Percentiles rank a stretch among this genome's conserved stretches.
Conservation (phyloP, 2,888 invertebrate species). For the Lasioglossum morio region DNA sequence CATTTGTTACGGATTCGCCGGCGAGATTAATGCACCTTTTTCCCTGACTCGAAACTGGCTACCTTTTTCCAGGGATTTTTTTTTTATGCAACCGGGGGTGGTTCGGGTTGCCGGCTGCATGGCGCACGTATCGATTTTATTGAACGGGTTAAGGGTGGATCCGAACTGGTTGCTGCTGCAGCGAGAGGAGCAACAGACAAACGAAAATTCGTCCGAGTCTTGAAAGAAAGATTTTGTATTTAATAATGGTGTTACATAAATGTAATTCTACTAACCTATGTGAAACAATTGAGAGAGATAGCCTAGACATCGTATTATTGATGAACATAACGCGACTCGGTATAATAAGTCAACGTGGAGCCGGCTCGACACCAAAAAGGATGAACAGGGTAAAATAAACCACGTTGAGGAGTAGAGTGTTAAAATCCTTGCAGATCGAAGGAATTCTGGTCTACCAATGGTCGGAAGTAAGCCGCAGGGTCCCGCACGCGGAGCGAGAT, state of each 20-base stretch:
- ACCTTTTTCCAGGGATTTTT: conserved; percentile 15
- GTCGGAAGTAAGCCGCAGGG: neutral
- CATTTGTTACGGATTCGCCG: conserved; percentile 61
- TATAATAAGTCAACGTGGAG: neutral
- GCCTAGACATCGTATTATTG: no score
- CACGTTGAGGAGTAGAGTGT: no score
- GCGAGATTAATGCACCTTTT: conserved; percentile 57
- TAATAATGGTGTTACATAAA: no score
- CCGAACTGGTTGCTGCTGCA: neutral
- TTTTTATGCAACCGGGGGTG: neutral
- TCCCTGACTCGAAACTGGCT: conserved; percentile 30
- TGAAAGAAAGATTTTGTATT: neutral
- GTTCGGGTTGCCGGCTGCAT: neutral
- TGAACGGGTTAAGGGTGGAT: conserved; percentile 17
- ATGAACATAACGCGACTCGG: no score
- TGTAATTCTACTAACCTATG: no score
- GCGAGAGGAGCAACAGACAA: neutral
- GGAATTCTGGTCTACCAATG: neutral
- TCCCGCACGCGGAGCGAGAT: neutral
- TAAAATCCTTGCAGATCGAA: neutral
- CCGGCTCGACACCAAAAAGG: neutral
- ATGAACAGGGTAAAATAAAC: neutral
- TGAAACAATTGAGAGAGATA: no score
- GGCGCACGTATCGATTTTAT: conserved; percentile 16
- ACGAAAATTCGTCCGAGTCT: neutral